Percentiles rank a stretch among this genome's conserved stretches.
These are phyloP conservation scores for Cordilura impudica DNA, from an alignment of 2,888 invertebrate species.

Conservation along the genomic window DNA sequence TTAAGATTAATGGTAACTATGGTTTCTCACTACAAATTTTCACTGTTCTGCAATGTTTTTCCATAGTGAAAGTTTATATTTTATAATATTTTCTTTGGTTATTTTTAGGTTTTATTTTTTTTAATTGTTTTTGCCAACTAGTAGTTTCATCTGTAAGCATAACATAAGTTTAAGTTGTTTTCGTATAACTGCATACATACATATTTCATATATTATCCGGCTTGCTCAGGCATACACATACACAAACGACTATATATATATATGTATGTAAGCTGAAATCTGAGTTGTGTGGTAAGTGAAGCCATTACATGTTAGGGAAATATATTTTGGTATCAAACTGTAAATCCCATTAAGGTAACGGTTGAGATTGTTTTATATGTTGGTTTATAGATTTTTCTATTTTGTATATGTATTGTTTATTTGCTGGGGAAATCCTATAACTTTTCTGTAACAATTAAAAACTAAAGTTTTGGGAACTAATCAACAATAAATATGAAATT, in stretches of 20 bases:
- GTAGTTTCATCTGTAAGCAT: conserved; percentile 27
- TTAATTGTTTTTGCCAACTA: not conserved
- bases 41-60: too few species aligned
- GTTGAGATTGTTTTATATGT: not conserved
- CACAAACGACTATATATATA: too few species aligned
- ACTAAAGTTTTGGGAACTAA: not conserved
- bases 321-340: not conserved
- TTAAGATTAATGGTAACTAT: conserved; percentile 48
- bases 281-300: not conserved
- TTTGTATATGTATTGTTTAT: too few species aligned
- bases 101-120: not conserved
- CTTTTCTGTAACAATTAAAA: not conserved
- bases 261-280: not conserved
- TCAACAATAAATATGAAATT: not conserved
- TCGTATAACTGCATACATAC: not conserved
- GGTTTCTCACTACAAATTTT: not conserved
- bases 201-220: not conserved
- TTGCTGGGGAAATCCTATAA: not conserved
- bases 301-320: not conserved
- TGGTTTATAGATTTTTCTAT: not conserved
- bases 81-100: not conserved
- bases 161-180: not conserved
- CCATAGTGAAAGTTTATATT: not conserved
- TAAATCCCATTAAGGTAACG: not conserved
- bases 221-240: not conserved